These are phyloP conservation scores for Stigmatopora argus DNA, from an alignment of 2,113 vertebrate species.

Conservation along the genomic window DNA sequence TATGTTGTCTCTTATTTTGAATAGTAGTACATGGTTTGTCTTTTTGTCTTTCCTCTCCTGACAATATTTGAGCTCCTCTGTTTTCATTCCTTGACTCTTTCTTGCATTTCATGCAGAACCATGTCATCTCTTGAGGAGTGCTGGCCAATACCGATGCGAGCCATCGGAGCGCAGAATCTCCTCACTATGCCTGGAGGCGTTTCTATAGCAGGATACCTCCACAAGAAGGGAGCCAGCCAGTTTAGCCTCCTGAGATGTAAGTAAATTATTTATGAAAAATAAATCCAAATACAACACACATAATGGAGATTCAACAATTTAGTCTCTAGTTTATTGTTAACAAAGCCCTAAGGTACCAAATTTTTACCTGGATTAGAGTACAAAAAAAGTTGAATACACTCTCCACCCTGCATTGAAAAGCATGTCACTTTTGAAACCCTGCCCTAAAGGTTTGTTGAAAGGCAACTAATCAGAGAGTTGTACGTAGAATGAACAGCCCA, in stretches of 20 bases:
- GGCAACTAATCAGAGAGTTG: too few species aligned
- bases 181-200: conserved; percentile 96
- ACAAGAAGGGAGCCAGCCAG: conserved; percentile 97
- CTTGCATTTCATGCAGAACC: conserved; percentile 61
- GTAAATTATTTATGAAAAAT: conserved; percentile 39
- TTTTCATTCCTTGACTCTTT: neutral
- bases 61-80: neutral
- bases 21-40: neutral
- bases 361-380: too few species aligned
- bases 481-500: too few species aligned
- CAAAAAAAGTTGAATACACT: neutral
- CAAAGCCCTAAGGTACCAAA: too few species aligned
- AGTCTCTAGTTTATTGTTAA: neutral
- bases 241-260: conserved; percentile 92
- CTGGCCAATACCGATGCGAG: conserved; percentile 94
- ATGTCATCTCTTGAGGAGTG: conserved; percentile 80
- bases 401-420: neutral
- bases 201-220: conserved; percentile 82
- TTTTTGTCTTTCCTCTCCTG: neutral
- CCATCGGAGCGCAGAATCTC: conserved; percentile 95
- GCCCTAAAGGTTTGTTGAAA: too few species aligned
- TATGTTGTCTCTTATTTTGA: neutral
- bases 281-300: neutral
- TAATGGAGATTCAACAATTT: neutral
- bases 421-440: too few species aligned